A percentile compares a stretch with the other conserved stretches of the same genome.
phyloP scores from a whole-genome alignment of 1,140 invertebrate species.

The Metaphire vulgaris region DNA sequence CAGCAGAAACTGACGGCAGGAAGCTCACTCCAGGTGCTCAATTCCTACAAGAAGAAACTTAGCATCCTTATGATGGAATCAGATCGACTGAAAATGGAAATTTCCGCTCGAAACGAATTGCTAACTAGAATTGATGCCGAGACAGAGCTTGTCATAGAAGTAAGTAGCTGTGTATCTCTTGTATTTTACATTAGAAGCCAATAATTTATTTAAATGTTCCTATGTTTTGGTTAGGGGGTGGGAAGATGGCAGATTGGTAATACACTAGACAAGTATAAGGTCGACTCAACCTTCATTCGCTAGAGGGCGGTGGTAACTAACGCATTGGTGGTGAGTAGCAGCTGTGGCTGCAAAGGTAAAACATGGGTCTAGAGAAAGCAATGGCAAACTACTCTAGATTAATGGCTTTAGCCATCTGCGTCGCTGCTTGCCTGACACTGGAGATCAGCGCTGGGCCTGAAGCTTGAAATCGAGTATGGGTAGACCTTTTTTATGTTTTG shows the following conservation, averaged over 20 bases:
- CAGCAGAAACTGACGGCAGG: slow-evolving; percentile 50
- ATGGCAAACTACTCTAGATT: too few relatives aligned
- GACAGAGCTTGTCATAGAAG: slow-evolving; percentile 43
- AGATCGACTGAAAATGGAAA: slow-evolving; percentile 45
- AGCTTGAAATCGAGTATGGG: too few relatives aligned
- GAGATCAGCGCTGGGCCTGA: too few relatives aligned
- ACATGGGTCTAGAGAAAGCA: too few relatives aligned
- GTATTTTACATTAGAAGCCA: too few relatives aligned
- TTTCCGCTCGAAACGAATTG: slow-evolving; percentile 44
- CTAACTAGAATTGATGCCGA: slow-evolving; percentile 44
- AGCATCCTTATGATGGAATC: slow-evolving; percentile 47
- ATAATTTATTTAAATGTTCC: slow-evolving; percentile 16
- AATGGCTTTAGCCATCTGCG: too few relatives aligned
- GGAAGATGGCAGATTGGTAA: not conserved
- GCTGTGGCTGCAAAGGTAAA: too few relatives aligned
- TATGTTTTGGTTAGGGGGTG: not conserved
- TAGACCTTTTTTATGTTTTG: too few relatives aligned
- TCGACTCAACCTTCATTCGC: not conserved
- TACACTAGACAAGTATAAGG: not conserved
- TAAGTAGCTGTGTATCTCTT: too few relatives aligned
- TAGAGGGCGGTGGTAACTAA: not conserved
- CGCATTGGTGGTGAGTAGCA: too few relatives aligned
- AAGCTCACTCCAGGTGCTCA: slow-evolving; percentile 48
- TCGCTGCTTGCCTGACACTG: too few relatives aligned
- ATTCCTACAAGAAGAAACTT: slow-evolving; percentile 50